These are phyloP conservation scores for Lanius collurio DNA, from an alignment of 2,113 vertebrate species.

Conservation along the genomic window DNA sequence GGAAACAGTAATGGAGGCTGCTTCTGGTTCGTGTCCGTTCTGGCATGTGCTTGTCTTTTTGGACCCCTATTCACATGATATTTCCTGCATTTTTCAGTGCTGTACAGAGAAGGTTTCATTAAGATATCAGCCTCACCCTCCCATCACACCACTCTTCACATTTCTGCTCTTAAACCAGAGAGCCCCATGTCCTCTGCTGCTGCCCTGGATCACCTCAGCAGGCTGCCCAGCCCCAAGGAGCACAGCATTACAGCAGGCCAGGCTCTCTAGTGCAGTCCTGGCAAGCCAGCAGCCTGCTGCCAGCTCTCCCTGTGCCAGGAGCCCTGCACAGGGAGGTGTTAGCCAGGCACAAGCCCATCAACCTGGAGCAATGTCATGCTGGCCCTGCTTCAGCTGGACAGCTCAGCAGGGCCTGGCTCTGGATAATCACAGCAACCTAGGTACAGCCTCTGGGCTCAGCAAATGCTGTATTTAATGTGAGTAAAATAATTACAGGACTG, in stretches of 20 bases:
- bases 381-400: neutral
- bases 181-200: neutral
- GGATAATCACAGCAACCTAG: neutral
- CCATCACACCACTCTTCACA: accelerated
- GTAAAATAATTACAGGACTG: neutral
- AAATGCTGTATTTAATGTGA: neutral
- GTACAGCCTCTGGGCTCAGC: neutral
- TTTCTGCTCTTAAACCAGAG: neutral
- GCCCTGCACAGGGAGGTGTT: neutral
- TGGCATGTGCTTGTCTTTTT: neutral
- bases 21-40: neutral
- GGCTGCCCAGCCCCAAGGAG: neutral
- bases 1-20: neutral
- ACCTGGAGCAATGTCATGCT: neutral
- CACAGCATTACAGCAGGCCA: neutral
- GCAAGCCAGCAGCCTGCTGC: neutral
- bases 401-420: neutral
- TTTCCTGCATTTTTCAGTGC: neutral
- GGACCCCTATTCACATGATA: neutral
- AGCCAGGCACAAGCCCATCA: neutral
- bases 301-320: neutral
- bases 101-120: neutral
- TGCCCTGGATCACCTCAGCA: neutral
- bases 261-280: neutral
- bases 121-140: neutral